Evolutionary conservation across 2,797 vertebrate genomes (phyloP).

Genomic region (Podarcis lilfordi): DNA sequence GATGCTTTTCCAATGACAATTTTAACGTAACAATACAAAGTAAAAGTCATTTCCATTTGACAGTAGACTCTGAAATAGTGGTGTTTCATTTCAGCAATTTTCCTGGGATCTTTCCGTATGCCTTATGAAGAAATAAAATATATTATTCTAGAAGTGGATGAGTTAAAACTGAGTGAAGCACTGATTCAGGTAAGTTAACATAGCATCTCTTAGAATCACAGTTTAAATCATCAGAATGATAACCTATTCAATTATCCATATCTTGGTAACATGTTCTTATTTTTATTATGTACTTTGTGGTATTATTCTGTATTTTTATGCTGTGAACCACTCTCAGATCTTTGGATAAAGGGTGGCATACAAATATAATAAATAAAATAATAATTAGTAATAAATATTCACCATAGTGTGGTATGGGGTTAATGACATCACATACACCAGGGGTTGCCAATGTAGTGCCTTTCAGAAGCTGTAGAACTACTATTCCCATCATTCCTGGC

Average conservation of each 20-base stretch:
- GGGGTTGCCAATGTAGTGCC: too few relatives aligned
- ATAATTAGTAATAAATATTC: too few relatives aligned
- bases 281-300: too few relatives aligned
- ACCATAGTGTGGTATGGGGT: background rate
- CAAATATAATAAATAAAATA: too few relatives aligned
- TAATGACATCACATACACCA: background rate
- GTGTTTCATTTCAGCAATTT: conserved; percentile 90
- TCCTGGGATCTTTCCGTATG: conserved; percentile 97
- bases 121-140: conserved; percentile 97
- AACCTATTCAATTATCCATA: background rate
- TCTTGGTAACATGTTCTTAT: too few relatives aligned
- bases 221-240: background rate
- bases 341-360: too few relatives aligned
- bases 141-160: conserved; percentile 93
- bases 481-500: too few relatives aligned
- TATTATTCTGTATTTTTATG: too few relatives aligned
- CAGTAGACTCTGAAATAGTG: conserved; percentile 44
- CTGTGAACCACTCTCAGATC: too few relatives aligned
- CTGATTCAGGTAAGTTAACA: conserved; percentile 91
- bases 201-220: background rate
- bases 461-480: too few relatives aligned
- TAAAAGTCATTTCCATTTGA: background rate
- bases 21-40: background rate
- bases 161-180: conserved; percentile 92
- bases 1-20: background rate